A percentile compares a stretch with the other conserved stretches of the same genome.
Conservation (phyloP, 2,888 invertebrate species). For the Neria commutata region DNA sequence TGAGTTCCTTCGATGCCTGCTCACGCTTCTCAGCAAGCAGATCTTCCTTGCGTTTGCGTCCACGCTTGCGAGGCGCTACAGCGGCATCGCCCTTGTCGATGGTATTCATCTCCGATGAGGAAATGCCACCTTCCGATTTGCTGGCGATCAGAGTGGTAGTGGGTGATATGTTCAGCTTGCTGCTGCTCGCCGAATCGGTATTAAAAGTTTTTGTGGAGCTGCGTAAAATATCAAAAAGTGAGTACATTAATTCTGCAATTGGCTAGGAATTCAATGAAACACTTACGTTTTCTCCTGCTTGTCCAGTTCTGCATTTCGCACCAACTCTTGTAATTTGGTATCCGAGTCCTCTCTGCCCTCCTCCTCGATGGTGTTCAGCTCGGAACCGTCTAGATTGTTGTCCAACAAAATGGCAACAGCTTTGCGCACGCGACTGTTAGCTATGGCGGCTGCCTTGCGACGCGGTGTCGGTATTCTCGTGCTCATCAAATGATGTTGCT, state of each 20-base stretch:
- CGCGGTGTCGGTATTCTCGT: constrained; percentile 17
- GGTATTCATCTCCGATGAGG: no score
- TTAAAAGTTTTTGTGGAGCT: no score
- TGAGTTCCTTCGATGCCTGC: constrained; percentile 22
- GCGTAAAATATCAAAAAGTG: no score
- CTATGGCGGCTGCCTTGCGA: not conserved
- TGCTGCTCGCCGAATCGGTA: no score
- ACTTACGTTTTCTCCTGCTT: constrained; percentile 13
- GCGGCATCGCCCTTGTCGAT: no score
- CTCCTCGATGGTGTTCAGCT: constrained; percentile 9
- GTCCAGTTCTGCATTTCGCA: no score
- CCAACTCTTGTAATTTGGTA: no score
- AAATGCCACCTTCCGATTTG: no score
- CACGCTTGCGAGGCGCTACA: constrained; percentile 46
- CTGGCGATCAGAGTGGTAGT: no score
- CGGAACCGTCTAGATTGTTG: constrained; percentile 1
- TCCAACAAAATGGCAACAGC: constrained; percentile 10
- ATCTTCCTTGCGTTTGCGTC: constrained; percentile 42
- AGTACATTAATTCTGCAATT: no score
- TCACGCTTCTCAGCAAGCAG: constrained; percentile 34
- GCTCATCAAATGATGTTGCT: constrained; percentile 14
- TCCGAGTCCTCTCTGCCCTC: constrained; percentile 15
- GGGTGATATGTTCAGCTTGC: no score
- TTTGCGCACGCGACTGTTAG: not conserved
- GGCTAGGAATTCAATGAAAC: no score